A percentile compares a stretch with the other conserved stretches of the same genome.
These are phyloP conservation scores for Drosophila prostipennis DNA, from an alignment of 2,888 invertebrate genomes.

Conservation along the genomic window DNA sequence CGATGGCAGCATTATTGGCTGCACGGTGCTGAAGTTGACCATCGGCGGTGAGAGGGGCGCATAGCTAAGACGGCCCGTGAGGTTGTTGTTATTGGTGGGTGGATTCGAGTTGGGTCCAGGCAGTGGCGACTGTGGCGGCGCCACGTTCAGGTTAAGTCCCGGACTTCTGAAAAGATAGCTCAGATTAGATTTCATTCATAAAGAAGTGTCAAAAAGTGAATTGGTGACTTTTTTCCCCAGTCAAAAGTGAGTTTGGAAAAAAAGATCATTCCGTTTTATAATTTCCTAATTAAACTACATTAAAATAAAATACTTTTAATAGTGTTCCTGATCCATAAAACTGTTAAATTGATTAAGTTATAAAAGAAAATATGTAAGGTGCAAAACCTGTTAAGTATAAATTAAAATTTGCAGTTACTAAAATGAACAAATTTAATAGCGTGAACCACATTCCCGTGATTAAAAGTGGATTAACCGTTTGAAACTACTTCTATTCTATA, in stretches of 20 bases:
- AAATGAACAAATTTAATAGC: too few relatives aligned
- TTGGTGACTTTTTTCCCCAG: constrained; percentile 25
- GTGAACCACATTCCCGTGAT: not conserved
- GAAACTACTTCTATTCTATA: not conserved
- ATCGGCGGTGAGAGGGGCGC: constrained; percentile 50
- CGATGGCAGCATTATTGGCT: constrained; percentile 61
- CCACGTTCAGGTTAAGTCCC: constrained; percentile 50
- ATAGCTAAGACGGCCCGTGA: constrained; percentile 55
- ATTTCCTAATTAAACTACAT: not conserved
- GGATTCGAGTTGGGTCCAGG: constrained; percentile 44
- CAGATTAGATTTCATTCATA: constrained; percentile 7
- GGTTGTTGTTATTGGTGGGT: constrained; percentile 57
- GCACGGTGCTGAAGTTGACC: constrained; percentile 62
- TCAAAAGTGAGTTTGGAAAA: constrained; percentile 19
- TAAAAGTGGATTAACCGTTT: not conserved
- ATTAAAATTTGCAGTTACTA: too few relatives aligned
- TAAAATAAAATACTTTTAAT: not conserved
- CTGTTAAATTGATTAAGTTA: too few relatives aligned
- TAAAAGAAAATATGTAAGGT: not conserved
- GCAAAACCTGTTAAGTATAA: too few relatives aligned
- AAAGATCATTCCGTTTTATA: too few relatives aligned
- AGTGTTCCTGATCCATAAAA: not conserved
- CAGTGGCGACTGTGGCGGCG: constrained; percentile 37
- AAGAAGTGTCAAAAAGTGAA: not conserved
- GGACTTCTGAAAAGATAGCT: constrained; percentile 51